Evolutionary conservation across 1,140 invertebrate genomes (phyloP).

Genomic region (Diorhabda elongata): DNA sequence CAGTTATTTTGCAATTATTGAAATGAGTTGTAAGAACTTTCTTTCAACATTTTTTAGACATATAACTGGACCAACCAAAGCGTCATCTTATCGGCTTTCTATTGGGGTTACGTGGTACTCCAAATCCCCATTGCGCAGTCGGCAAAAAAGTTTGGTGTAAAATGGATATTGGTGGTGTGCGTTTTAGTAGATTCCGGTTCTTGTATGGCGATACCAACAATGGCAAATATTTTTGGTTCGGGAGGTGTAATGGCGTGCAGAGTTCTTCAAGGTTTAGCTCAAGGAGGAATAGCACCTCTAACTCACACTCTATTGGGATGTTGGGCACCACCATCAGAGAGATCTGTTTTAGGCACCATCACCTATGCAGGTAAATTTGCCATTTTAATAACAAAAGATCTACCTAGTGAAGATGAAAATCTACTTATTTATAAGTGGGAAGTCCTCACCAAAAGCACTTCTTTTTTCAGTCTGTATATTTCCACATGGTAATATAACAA

Average conservation of each 20-base stretch:
- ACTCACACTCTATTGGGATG: constrained; percentile 24
- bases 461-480: too few species aligned
- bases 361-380: constrained; percentile 23
- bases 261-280: constrained; percentile 28
- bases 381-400: background rate
- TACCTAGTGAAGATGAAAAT: too few species aligned
- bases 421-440: too few species aligned
- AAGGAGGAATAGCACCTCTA: constrained; percentile 20
- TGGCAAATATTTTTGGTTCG: constrained; percentile 24
- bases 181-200: constrained; percentile 23
- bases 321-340: constrained; percentile 25
- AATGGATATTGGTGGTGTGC: constrained; percentile 54
- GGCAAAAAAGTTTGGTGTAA: constrained; percentile 60
- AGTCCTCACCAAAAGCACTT: too few species aligned
- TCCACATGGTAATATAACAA: too few species aligned
- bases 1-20: too few species aligned
- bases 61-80: constrained; percentile 51
- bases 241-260: constrained; percentile 30
- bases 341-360: constrained; percentile 26
- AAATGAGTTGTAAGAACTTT: too few species aligned
- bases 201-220: constrained; percentile 25
- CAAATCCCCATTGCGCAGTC: constrained; percentile 65
- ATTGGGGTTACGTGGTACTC: constrained; percentile 57
- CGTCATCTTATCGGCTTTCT: constrained; percentile 61
- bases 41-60: constrained; percentile 23